Evolutionary conservation across 2,888 invertebrate genomes (phyloP), one percentile per base, ranked within the genome.

Genomic region (Cyrtodaria siliqua): DNA sequence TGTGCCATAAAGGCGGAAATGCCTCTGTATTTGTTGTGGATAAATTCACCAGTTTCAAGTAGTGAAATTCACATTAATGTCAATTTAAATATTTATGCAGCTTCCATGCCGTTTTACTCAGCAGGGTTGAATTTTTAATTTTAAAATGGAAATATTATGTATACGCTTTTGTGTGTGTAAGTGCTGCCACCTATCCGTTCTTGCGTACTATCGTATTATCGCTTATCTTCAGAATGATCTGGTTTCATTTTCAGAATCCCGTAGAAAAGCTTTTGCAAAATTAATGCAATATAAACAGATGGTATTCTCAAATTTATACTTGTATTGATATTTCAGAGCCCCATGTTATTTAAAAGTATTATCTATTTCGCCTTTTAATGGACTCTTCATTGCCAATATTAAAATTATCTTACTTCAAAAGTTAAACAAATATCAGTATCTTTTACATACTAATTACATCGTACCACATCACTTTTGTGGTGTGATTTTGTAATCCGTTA

Each of bases 371-470:
- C 67, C 66, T 44, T 73, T n/a, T 73, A 73, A 73, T 73, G 73
- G 73, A 68, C 67, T 73, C 33, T 40, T 24, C 47, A 33, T 40
- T 27, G 16, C 38, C 23, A 52, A 67, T 67, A 73, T 73, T 73
- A 61, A 73, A 73, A 67, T 73, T 73, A 73, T 73, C 73, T 73
- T 56, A 62, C 57, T 68, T 62, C 62, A 72, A 73, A 53, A 73
- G 73, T 73, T 73, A 68, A 73, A 68, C 57, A 73, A 68, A 73
- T 62, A 68, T 62, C 50, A 24, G 73, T 73, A 73, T 73, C 73
- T 59, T 57, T 73, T 73, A 55, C 62, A 67, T 47, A 60, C 61
- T 73, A 73, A 73, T 73, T 73, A 73, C 20, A 57, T 42, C 33
- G 63, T 71, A 62, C 71, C 71, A 26, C 42, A 57, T 47, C 67